Percentiles rank a stretch among this genome's conserved stretches.
These are phyloP conservation scores for Antheraea pernyi DNA, from an alignment of 1,140 invertebrate genomes.

Conservation along the genomic window DNA sequence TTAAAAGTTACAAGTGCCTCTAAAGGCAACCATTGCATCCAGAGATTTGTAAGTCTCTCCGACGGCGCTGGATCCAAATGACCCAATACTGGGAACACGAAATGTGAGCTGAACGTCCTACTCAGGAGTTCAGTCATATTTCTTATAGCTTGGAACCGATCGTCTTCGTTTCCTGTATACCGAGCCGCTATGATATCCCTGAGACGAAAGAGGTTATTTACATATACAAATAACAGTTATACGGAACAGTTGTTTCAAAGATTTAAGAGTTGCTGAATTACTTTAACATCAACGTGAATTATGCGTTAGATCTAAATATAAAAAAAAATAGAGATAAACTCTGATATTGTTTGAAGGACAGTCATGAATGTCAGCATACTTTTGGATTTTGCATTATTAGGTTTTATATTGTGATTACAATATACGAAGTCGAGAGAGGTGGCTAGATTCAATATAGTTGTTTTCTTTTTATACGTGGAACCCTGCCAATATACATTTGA, in stretches of 20 bases:
- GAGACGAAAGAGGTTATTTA: constrained; percentile 1
- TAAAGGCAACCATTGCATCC: constrained; percentile 90
- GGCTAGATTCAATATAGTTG: no score
- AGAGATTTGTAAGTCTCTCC: constrained; percentile 85
- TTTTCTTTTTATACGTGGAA: not conserved
- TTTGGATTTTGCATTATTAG: no score
- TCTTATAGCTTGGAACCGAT: constrained; percentile 78
- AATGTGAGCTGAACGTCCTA: constrained; percentile 89
- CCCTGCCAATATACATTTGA: not conserved
- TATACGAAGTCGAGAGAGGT: no score
- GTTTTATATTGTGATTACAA: no score
- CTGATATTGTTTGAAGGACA: no score
- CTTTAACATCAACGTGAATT: no score
- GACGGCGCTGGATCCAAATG: constrained; percentile 81
- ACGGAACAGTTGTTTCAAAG: no score
- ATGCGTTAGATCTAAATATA: no score
- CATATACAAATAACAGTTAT: no score
- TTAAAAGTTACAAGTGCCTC: constrained; percentile 90
- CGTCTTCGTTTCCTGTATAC: constrained; percentile 53
- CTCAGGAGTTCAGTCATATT: constrained; percentile 89
- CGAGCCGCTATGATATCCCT: constrained; percentile 69
- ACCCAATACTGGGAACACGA: constrained; percentile 91
- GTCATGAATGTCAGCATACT: no score
- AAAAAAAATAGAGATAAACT: no score
- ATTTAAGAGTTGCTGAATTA: no score